Evolutionary conservation across 1,140 invertebrate species (phyloP), one percentile per base, ranked within the genome.

Genomic region (Drosophila auraria): DNA sequence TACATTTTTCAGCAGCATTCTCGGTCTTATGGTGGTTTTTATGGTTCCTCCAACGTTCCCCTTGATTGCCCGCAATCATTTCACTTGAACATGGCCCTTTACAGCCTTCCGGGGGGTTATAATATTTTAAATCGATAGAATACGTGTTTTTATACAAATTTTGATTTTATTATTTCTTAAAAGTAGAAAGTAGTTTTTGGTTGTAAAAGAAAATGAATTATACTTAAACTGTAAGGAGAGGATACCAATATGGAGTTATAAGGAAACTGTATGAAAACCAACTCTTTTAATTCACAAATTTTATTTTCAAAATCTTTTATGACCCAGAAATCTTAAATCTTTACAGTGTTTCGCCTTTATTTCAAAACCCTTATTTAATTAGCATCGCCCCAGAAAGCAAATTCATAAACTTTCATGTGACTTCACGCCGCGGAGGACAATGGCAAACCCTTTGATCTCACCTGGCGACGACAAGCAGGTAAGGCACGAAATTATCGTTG

Each of bases 361-460:
- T 42, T 38, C n/a, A 5, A 5, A 33, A 4, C 27, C 20, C 2
- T 27, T 51, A 15, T 42, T 38, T 74, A 74, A 74, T 74, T 74
- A 73, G 17, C 40, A 30, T 53, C 68, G n/a, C 36, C 30, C 25
- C 40, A 20, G 17, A 40, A 44, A 27, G 38, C 56, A 15, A 73
- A 74, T 25, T 60, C 71, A 61, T 61, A 61, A 51, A 47, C 57
- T 53, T 73, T 44, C 68, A 42, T 23, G 54, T 36, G 27, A 58
- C 50, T 68, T 44, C n/a, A 54, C 40, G 49, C 30, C 17, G 45
- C 23, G 14, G n/a, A 53, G 56, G 69, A 74, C 69, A 74, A 74
- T 74, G 69, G 71, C 38, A 73, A 73, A 61, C 65, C 74, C 57
- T 78, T 78, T 78, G 75, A 78, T 78, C 74, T 78, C 50, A 69